phyloP scores from a whole-genome alignment of 2,888 invertebrate species.

The Nomada goodeniana region DNA sequence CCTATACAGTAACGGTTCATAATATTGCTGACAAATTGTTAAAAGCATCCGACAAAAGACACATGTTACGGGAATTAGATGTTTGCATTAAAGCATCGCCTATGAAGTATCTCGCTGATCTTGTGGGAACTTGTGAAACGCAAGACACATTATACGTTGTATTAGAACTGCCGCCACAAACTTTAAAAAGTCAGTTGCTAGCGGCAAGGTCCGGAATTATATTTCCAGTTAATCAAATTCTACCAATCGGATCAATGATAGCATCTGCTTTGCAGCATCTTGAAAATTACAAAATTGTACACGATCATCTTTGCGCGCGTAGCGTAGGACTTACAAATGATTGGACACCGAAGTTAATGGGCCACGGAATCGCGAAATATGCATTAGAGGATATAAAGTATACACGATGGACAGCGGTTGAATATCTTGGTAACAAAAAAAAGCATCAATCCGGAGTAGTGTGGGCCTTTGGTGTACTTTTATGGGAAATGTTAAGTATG shows the following conservation, averaged over 20 bases:
- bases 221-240: conserved; percentile 79
- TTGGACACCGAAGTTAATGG: conserved; percentile 89
- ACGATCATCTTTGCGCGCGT: conserved; percentile 90
- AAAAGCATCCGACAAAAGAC: conserved; percentile 85
- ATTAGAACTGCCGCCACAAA: conserved; percentile 88
- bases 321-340: conserved; percentile 89
- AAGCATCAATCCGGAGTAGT: conserved; percentile 91
- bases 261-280: conserved; percentile 85
- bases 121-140: conserved; percentile 93
- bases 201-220: conserved; percentile 78
- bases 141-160: conserved; percentile 90
- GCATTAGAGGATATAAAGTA: conserved; percentile 90
- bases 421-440: conserved; percentile 89
- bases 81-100: conserved; percentile 89
- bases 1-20: conserved; percentile 87
- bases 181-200: conserved; percentile 89
- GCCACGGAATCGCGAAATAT: conserved; percentile 91
- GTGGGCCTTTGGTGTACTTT: conserved; percentile 93
- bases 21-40: conserved; percentile 87
- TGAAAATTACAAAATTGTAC: conserved; percentile 87
- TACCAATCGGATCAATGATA: conserved; percentile 84
- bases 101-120: conserved; percentile 89
- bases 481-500: conserved; percentile 93
- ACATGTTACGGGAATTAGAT: conserved; percentile 90
- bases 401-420: conserved; percentile 92